phyloP scores from a whole-genome alignment of 2,888 invertebrate genomes.

The Diarsia mendica region DNA sequence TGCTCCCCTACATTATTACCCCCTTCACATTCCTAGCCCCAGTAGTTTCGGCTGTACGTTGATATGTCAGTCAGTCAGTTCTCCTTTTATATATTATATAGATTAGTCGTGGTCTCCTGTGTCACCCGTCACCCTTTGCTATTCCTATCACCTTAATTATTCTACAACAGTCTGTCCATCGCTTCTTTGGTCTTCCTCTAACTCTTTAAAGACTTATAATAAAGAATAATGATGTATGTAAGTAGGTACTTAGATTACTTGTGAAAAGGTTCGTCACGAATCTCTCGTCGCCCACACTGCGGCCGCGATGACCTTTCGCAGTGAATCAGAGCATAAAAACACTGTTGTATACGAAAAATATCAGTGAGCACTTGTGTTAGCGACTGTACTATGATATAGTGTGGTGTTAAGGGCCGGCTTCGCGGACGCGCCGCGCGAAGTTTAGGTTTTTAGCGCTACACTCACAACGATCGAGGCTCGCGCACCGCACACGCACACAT shows the following conservation, averaged over 20 bases:
- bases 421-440: too few species aligned
- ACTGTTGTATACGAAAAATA: conserved; percentile 66
- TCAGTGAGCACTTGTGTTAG: conserved; percentile 52
- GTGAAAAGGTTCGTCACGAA: conserved; percentile 41
- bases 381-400: conserved; percentile 30
- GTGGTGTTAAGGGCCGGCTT: too few species aligned
- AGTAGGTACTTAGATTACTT: conserved; percentile 28
- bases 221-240: conserved; percentile 18
- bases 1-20: too few species aligned
- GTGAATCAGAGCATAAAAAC: conserved; percentile 72
- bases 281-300: conserved; percentile 31
- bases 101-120: neutral
- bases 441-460: too few species aligned
- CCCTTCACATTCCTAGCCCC: too few species aligned
- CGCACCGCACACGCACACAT: too few species aligned
- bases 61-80: too few species aligned
- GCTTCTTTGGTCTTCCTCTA: neutral
- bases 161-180: neutral
- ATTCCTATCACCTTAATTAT: neutral
- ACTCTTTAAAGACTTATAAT: neutral
- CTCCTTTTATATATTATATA: too few species aligned
- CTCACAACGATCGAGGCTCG: too few species aligned
- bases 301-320: conserved; percentile 65
- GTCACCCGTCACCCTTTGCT: neutral
- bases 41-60: too few species aligned